Base-by-base conservation (phyloP, 2,113 vertebrate species). In the Ovis aries region DNA sequence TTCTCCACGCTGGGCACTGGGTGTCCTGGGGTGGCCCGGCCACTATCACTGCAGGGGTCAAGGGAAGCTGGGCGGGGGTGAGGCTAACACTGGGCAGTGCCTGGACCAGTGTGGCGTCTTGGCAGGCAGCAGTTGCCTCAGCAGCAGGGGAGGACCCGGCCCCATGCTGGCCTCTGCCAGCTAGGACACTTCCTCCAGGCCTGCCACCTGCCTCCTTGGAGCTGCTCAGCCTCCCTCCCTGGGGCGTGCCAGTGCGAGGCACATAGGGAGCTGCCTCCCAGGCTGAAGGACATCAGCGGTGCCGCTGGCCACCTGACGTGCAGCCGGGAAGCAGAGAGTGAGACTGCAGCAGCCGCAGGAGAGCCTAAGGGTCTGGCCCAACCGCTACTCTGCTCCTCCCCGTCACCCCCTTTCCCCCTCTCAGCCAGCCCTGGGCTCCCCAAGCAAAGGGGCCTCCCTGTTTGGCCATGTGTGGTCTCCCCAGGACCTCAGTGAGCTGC, bases 401-500 rank as follows among this genome's bases (percentile, higher is more conserved):
- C 4, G 2, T 71, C n/a, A 17, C 1, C 3, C 3, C 0, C 1
- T 16, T 27, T 11, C n/a, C 17, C 45, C 36, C n/a, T 25, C 19
- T 83, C 81, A 83, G 81, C 50, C 50, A 36, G 50, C 19, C 31
- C 50, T 25, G 50, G 11, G 6, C 12, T 36, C 81, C 50, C 33
- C 33, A 55, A 36, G 21, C 50, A 36, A 55, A 36, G 31, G 78
- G 80, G 48, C 3, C 10, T 82, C 31, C 31, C 80, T 7, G 19
- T 36, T 64, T 9, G 7, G 33, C 86, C 8, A 8, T 11, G n/a
- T 36, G 1, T 2, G 62, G 62, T 36, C 33, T 29, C n/a, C 29
- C 23, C n/a, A 3, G 36, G 88, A 43, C 11, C 25, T 55, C n/a
- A 19, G 64, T 6, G 4, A 74, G 64, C 27, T 15, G 64, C 64